A percentile compares a stretch with the other conserved stretches of the same genome.
These are phyloP conservation scores for Camelus bactrianus DNA, from an alignment of 2,113 vertebrate genomes.

Conservation along the genomic window DNA sequence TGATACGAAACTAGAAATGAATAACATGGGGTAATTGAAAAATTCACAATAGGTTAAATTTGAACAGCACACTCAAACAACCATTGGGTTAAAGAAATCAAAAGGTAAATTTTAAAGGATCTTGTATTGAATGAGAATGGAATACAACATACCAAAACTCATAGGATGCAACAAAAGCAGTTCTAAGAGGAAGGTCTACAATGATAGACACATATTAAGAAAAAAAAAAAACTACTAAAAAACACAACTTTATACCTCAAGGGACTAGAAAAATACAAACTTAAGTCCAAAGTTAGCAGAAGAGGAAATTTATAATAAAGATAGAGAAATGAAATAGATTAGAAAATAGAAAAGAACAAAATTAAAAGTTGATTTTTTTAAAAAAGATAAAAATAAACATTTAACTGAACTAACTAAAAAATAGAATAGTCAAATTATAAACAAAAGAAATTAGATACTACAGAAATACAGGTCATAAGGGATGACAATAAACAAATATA, in stretches of 20 bases:
- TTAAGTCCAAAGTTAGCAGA: not conserved
- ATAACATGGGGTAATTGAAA: not conserved
- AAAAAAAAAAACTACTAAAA: not conserved
- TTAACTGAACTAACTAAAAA: not conserved
- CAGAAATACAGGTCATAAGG: not conserved
- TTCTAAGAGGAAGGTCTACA: not conserved
- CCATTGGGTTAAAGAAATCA: not conserved
- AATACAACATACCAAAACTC: not conserved
- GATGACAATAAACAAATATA: not conserved
- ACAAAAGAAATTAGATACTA: not conserved
- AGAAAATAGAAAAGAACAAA: not conserved
- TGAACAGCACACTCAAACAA: not conserved
- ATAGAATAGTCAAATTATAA: not conserved
- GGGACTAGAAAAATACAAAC: not conserved
- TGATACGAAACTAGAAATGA: not conserved
- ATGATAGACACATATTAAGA: not conserved
- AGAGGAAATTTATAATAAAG: not conserved
- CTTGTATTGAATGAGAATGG: not conserved
- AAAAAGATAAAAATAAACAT: not conserved
- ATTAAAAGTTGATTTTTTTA: not conserved
- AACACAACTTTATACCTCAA: not conserved
- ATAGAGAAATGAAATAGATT: not conserved
- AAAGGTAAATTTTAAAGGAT: not conserved
- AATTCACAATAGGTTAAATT: not conserved
- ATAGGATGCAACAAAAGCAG: not conserved